These are phyloP conservation scores for Phyllotis vaccarum DNA, from an alignment of 2,797 vertebrate species.

Conservation along the genomic window DNA sequence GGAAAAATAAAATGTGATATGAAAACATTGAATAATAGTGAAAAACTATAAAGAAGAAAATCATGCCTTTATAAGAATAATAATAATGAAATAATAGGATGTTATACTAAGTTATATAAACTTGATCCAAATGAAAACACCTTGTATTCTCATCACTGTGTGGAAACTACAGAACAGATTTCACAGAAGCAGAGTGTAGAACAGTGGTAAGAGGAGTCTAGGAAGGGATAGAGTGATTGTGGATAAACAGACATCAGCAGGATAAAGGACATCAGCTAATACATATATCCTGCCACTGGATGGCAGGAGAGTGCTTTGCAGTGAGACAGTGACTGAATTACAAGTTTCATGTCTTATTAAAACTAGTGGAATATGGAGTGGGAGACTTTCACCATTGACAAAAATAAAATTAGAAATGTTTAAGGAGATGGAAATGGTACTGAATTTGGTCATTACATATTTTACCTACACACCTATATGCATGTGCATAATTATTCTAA, in stretches of 20 bases:
- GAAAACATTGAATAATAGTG: not conserved
- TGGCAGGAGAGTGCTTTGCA: not conserved
- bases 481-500: not conserved
- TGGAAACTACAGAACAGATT: not conserved
- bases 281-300: not conserved
- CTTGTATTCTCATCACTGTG: not conserved
- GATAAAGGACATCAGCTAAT: too few relatives aligned
- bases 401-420: not conserved
- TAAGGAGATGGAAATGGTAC: not conserved
- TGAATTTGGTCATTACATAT: not conserved
- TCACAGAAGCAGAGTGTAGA: not conserved
- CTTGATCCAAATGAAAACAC: not conserved
- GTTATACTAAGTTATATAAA: not conserved
- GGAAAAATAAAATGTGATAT: not conserved
- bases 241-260: rapidly evolving
- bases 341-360: not conserved
- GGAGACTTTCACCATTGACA: not conserved
- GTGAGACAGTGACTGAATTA: not conserved
- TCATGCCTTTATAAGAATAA: not conserved
- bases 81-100: not conserved
- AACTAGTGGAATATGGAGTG: not conserved
- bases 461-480: not conserved
- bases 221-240: too few relatives aligned
- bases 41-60: not conserved
- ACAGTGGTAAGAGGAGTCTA: too few relatives aligned